These are phyloP conservation scores for Drosophila gunungcola DNA, from an alignment of 1,140 invertebrate genomes.

Conservation along the genomic window DNA sequence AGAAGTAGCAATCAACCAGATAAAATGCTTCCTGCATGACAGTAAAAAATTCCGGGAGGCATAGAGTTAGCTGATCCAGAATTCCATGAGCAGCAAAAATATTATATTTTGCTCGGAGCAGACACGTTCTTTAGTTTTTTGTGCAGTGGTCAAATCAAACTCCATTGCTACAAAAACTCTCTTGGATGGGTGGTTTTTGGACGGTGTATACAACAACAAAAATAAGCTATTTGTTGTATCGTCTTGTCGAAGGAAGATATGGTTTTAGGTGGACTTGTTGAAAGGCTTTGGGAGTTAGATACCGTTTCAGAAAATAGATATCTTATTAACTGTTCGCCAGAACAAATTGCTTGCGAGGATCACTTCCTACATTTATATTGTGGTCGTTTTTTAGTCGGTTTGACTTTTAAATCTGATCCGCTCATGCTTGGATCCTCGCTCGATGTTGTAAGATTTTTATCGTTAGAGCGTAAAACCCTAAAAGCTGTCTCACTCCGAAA, in stretches of 20 bases:
- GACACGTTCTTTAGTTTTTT: neutral
- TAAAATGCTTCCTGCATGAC: neutral
- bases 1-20: slow-evolving; percentile 1
- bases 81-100: neutral
- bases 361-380: neutral
- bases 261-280: neutral
- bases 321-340: neutral
- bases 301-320: neutral
- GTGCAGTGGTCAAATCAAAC: neutral
- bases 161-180: neutral
- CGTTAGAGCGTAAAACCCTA: neutral
- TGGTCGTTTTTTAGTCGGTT: neutral
- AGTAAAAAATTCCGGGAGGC: neutral
- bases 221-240: neutral
- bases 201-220: slow-evolving; percentile 1
- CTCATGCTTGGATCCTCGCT: slow-evolving; percentile 1
- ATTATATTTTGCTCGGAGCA: neutral
- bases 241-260: neutral
- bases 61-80: neutral
- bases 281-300: neutral
- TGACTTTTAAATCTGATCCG: neutral
- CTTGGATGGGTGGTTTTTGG: neutral
- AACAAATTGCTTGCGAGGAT: neutral
- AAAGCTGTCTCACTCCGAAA: neutral
- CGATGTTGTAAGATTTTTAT: neutral